phyloP scores from a whole-genome alignment of 2,797 vertebrate species.

The Phyllotis vaccarum region DNA sequence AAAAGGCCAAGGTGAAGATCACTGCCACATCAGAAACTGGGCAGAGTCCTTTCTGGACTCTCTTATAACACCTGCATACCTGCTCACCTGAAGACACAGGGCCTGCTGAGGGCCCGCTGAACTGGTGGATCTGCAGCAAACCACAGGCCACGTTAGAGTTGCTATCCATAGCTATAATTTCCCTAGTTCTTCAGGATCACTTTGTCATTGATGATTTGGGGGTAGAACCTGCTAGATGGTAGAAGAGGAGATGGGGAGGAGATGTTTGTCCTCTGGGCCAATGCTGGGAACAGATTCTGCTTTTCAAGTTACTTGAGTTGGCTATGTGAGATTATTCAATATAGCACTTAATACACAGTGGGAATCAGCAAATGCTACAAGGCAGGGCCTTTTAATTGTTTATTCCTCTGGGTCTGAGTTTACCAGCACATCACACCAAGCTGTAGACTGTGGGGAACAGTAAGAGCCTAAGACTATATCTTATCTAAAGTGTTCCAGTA shows the following conservation, averaged over 20 bases:
- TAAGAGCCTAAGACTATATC: background rate
- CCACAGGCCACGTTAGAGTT: background rate
- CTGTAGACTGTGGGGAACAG: background rate
- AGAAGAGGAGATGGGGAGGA: conserved; percentile 2
- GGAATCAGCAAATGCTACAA: background rate
- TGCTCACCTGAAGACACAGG: background rate
- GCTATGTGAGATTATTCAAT: background rate
- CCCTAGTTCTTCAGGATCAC: background rate
- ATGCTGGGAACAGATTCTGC: background rate
- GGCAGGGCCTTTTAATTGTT: background rate
- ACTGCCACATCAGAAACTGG: too few species aligned
- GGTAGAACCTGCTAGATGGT: background rate
- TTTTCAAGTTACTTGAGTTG: background rate
- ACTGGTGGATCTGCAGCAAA: background rate
- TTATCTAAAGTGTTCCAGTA: background rate
- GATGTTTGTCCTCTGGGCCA: background rate
- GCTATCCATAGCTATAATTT: background rate
- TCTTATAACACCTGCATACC: background rate
- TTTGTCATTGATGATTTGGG: background rate
- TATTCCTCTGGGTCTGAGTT: background rate
- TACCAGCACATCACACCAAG: background rate
- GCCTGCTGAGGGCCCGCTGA: fast-evolving
- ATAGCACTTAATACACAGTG: background rate
- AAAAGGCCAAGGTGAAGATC: background rate
- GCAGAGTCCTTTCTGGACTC: background rate